Base-by-base conservation (phyloP, 2,113 vertebrate genomes). In the Alethe castanea region DNA sequence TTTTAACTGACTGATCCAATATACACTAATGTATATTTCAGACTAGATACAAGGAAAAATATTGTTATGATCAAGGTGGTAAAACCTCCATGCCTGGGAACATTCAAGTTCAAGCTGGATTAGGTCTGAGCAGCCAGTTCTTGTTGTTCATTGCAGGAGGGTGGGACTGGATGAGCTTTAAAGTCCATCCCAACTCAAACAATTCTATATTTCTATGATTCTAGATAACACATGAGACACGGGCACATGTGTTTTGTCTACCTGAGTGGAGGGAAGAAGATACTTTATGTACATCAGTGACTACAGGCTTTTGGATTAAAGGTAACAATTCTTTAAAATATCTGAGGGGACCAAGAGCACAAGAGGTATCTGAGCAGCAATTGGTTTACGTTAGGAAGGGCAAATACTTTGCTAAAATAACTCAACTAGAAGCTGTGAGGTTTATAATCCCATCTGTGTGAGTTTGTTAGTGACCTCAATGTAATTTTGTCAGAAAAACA, bases 201-300 rank as follows among this genome's bases (percentile, higher is more conserved):
- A 22, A 47, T 36, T 70, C 33, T 5, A 6, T 11, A 18, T 47
- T 70, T 70, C 11, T 44, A 0, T 31, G 24, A 64, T 42, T 69
- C 26, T n/a, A 7, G 16, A 16, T 28, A n/a, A 56, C n/a, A 77
- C 22, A 6, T 0, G 3, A 28, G 35, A n/a, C 7, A 5, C 0
- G 60, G 45, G 24, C 35, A 61, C 25, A 26, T 1, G 1, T 16
- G 42, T 71, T 72, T 47, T 62, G 36, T 25, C 18, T 59, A 19
- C 14, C 25, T 69, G 20, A 29, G 23, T 3, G 2, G 19, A 83
- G 8, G 22, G 18, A 35, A 33, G 28, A 60, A 77, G 19, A 23
- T 3, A 14, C 9, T 64, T 14, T 7, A 52, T 20, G 14, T 4
- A 16, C 11, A 57, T 13, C 40, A 48, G 20, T 12, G 22, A 82